Base-by-base conservation (phyloP, 1,140 invertebrate species). In the Heterodera carotae region DNA sequence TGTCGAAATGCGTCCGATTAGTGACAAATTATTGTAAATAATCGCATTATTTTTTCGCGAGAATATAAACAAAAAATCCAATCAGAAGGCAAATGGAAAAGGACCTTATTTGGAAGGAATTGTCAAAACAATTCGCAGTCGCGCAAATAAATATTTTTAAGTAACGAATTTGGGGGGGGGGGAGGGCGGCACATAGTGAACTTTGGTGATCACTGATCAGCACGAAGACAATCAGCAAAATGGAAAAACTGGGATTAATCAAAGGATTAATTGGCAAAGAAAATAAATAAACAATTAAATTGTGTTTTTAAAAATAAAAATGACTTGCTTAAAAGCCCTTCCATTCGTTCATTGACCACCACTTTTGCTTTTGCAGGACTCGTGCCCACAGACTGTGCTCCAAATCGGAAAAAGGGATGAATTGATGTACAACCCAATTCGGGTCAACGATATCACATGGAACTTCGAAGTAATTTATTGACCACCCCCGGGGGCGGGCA, bases 401-500 rank as follows among this genome's bases (percentile, higher is more conserved):
- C 83, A 84, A 60, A 84, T 86, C 67, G 85, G 85, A 7, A 86
- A 86, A 70, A 72, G 82, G 6, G 81, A 86, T 18, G 85, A 86
- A 72, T 33, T 82, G 18, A 86, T 86, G 76, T 86, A 88, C 80
- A 86, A 87, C 72, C 85, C 85, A 31, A 84, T 86, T 33, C 75
- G 84, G 10, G 84, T 79, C 31, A 87, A 83, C 79, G 89, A 90
- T 76, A 83, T 90, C 60, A 84, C 87, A 43, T 90, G 89, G 89
- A 90, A 90, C 86, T 90, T 89, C 82, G 89, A 90, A 56, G 76
- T 77, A 36, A 31, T n/a, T n/a, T n/a, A n/a, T n/a, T n/a, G n/a
- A n/a, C n/a, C n/a, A n/a, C n/a, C n/a, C n/a, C n/a, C n/a, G n/a
- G n/a, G n/a, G n/a, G n/a, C n/a, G n/a, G n/a, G n/a, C n/a, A n/a